These are phyloP conservation scores for Octomys mimax DNA, from an alignment of 2,797 vertebrate genomes.

Conservation along the genomic window DNA sequence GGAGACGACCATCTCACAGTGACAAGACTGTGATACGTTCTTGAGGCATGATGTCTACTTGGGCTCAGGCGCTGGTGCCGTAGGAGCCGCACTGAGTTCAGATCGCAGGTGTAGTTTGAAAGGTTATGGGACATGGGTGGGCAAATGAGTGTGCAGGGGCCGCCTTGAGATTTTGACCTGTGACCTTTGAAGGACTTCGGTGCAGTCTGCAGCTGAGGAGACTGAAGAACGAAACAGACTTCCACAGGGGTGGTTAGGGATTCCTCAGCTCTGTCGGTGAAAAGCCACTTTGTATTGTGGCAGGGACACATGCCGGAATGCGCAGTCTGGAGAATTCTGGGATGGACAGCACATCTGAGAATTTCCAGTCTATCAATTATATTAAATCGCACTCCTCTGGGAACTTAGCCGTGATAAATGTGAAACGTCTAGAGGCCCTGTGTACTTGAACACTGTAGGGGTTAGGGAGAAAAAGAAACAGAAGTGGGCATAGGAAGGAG, in stretches of 20 bases:
- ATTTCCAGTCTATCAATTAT: not conserved
- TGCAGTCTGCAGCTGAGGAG: not conserved
- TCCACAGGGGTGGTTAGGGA: too few species aligned
- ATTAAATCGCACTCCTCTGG: not conserved
- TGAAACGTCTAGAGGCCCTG: not conserved
- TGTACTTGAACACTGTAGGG: not conserved
- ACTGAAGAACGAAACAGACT: not conserved
- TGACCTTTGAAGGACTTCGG: not conserved
- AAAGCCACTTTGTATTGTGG: not conserved
- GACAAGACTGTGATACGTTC: not conserved
- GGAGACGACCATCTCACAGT: not conserved
- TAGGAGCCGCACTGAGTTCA: not conserved
- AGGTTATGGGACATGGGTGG: accelerated
- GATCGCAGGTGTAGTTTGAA: not conserved
- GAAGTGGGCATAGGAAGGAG: not conserved
- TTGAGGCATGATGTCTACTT: not conserved
- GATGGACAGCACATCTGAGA: not conserved
- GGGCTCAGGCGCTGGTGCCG: not conserved
- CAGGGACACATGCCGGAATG: not conserved
- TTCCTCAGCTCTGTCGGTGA: not conserved
- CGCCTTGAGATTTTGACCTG: not conserved
- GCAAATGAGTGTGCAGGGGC: not conserved
- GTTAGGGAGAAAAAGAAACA: not conserved
- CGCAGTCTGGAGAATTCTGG: not conserved
- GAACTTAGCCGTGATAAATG: not conserved